A percentile compares a stretch with the other conserved stretches of the same genome.
Evolutionary conservation across 2,113 vertebrate species (phyloP).

Genomic region (Rostratula benghalensis): DNA sequence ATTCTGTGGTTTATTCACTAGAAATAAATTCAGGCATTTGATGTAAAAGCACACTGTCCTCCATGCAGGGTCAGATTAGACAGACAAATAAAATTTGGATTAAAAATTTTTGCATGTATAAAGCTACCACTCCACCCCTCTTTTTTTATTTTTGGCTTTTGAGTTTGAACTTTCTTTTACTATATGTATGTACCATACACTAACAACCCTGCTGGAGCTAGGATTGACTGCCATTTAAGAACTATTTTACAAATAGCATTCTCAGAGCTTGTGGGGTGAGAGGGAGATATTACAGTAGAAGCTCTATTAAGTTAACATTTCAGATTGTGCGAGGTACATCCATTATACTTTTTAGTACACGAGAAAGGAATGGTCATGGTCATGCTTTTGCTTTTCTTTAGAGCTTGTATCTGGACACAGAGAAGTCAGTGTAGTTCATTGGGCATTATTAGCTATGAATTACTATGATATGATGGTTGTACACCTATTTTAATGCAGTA

Average conservation of each 20-base stretch:
- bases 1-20: not conserved
- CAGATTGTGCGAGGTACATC: not conserved
- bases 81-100: not conserved
- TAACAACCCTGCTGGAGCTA: not conserved
- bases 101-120: not conserved
- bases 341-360: not conserved
- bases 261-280: not conserved
- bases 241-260: not conserved
- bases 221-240: not conserved
- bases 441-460: not conserved
- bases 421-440: not conserved
- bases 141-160: not conserved
- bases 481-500: not conserved
- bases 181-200: not conserved
- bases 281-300: not conserved
- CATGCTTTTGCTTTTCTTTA: not conserved
- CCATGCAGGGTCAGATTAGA: not conserved
- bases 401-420: not conserved
- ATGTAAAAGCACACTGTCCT: not conserved
- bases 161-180: not conserved
- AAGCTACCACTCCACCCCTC: fast-evolving
- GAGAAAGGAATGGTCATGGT: not conserved
- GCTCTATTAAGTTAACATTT: not conserved
- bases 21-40: not conserved
- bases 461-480: not conserved